These are phyloP conservation scores for Sisor rabdophorus DNA, from an alignment of 2,113 vertebrate species.

Conservation along the genomic window DNA sequence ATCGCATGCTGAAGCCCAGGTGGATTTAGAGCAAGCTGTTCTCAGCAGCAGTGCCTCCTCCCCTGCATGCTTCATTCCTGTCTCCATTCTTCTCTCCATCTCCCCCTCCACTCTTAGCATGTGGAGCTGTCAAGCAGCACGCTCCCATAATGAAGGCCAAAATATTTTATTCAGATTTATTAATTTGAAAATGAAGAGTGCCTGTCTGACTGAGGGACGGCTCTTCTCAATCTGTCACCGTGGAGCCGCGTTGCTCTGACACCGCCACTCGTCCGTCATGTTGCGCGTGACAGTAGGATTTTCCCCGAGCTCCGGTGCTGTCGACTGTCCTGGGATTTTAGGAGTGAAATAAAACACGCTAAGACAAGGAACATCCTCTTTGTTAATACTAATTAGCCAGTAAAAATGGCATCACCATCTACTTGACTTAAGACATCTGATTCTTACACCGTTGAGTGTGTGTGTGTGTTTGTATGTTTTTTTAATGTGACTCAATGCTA, in stretches of 20 bases:
- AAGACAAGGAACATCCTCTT: conserved; percentile 99
- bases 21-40: conserved; percentile 97
- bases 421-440: conserved; percentile 81
- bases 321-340: conserved; percentile 97
- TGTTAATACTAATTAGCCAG: conserved; percentile 99
- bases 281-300: conserved; percentile 98
- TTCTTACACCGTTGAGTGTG: conserved; percentile 66
- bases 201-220: conserved; percentile 97
- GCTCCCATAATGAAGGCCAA: conserved; percentile 98
- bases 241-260: conserved; percentile 92
- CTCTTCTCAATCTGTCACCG: conserved; percentile 99
- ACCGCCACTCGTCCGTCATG: conserved; percentile 98
- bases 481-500: conserved; percentile 19
- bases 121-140: conserved; percentile 90
- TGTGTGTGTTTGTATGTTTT: conserved; percentile 13
- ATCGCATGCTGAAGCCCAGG: conserved; percentile 80
- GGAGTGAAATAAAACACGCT: conserved; percentile 98
- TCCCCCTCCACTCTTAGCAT: conserved; percentile 86
- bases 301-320: conserved; percentile 88
- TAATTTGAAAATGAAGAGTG: conserved; percentile 99
- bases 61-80: conserved; percentile 47
- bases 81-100: conserved; percentile 62
- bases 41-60: conserved; percentile 81
- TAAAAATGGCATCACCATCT: conserved; percentile 83
- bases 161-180: conserved; percentile 99